Evolutionary conservation across 2,888 invertebrate genomes (phyloP), one percentile per base, ranked within the genome.

Genomic region (Druceiella hillmani): DNA sequence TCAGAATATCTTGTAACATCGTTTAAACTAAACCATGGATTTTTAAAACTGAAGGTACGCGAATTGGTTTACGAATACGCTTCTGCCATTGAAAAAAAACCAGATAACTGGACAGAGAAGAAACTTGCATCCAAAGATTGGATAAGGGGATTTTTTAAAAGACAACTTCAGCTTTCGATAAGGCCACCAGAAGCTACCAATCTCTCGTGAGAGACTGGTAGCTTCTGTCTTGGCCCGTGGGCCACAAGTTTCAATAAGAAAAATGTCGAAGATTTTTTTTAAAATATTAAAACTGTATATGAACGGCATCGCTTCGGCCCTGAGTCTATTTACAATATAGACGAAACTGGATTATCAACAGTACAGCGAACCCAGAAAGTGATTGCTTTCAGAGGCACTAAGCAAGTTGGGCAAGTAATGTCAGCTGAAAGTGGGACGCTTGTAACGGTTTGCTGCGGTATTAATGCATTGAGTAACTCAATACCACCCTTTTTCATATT

Each of bases 351-450:
- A 38, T 36, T 50, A 10, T 34, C 45, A 9, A 45, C 48, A 3
- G 40, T 45, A 7, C 47, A 50, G 17, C 44, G 44, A 13, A 45
- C 49, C 11, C 38, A 42, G 27, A 47, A 24, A 47, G 45, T 50
- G 42, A 45, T 50, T 44, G 49, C 51, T 43, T 22, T 30, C n/a
- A 49, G 36, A 45, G 48, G 48, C 43, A 17, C 44, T 2, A 48
- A 50, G 29, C 47, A 48, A 47, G 44, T 50, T 40, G 49, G 50
- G 26, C 46, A 49, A 46, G 45, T 31, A 49, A 51, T 50, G 26
- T 51, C 48, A 29, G 48, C 47, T 36, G 51, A 49, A 29, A 47
- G 51, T 43, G 50, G 47, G 12, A 11, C 40, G 16, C 37, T 45
- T 14, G 43, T 46, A 6, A 46, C 46, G 12, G 26, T 42, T 1